Conservation (phyloP, 1,140 invertebrate genomes). For the Zaprionus davidi region DNA sequence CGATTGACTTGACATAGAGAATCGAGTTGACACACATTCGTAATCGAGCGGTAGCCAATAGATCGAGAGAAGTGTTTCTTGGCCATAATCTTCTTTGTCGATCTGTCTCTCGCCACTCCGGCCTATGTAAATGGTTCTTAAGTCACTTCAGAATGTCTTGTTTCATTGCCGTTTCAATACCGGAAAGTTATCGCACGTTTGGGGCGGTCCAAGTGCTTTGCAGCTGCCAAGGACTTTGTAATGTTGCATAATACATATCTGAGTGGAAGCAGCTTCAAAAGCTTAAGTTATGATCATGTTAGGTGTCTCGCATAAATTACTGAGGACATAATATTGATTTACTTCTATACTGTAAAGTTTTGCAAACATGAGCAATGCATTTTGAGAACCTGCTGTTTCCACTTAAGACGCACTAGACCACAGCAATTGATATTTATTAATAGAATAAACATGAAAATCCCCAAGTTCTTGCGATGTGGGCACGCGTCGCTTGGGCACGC, state of each 20-base stretch:
- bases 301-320: neutral
- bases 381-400: too few species aligned
- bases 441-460: neutral
- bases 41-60: slow-evolving; percentile 1
- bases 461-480: neutral
- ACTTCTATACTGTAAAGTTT: neutral
- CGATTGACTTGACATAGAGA: slow-evolving; percentile 63
- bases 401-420: neutral
- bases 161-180: slow-evolving; percentile 44
- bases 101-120: slow-evolving; percentile 1
- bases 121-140: slow-evolving; percentile 35
- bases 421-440: neutral
- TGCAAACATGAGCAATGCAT: neutral
- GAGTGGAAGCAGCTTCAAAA: neutral
- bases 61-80: slow-evolving; percentile 35
- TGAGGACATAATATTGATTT: slow-evolving; percentile 1
- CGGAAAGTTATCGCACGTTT: slow-evolving; percentile 46
- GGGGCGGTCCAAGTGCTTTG: slow-evolving; percentile 18
- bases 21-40: slow-evolving; percentile 66
- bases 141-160: slow-evolving; percentile 20
- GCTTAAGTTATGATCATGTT: neutral
- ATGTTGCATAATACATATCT: slow-evolving; percentile 23
- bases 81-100: slow-evolving; percentile 49
- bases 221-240: slow-evolving; percentile 14
- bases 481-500: neutral